Conservation (phyloP, 92 coral and sea anemone species). For the Desmophyllum pertusum region DNA sequence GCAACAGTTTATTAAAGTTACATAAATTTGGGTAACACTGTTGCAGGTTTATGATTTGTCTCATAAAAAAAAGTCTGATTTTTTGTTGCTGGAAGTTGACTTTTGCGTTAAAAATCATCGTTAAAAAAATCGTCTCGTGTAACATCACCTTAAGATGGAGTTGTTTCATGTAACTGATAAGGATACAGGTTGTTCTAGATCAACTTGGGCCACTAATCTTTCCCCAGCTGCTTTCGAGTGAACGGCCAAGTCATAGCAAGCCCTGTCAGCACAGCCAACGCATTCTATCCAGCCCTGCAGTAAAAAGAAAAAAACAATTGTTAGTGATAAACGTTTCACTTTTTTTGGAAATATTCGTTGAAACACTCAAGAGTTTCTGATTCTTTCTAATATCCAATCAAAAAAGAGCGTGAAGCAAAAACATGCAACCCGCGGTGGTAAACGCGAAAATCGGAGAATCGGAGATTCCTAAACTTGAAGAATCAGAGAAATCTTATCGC, state of each 20-base stretch:
- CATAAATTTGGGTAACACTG: too few relatives aligned
- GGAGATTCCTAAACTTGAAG: too few relatives aligned
- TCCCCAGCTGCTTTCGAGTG: constrained; percentile 96
- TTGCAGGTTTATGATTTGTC: too few relatives aligned
- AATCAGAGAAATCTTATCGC: too few relatives aligned
- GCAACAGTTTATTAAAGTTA: too few relatives aligned
- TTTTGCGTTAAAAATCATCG: too few relatives aligned
- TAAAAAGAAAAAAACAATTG: not conserved
- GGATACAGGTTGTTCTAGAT: constrained; percentile 98
- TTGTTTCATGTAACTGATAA: not conserved
- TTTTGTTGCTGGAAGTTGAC: too few relatives aligned
- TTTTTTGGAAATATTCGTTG: not conserved
- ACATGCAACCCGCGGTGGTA: too few relatives aligned
- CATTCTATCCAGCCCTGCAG: constrained; percentile 99
- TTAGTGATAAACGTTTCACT: not conserved
- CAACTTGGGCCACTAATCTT: constrained; percentile 94
- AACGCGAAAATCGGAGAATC: too few relatives aligned
- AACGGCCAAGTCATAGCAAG: constrained; percentile 90
- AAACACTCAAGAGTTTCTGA: not conserved
- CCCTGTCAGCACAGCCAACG: constrained; percentile 97
- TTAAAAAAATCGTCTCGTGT: not conserved
- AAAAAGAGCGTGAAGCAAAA: not conserved
- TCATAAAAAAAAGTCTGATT: too few relatives aligned
- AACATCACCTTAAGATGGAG: not conserved
- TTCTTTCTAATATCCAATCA: not conserved